A percentile compares a stretch with the other conserved stretches of the same genome.
Conservation (phyloP, 2,113 vertebrate genomes). For the Gorsachius goisagi region DNA sequence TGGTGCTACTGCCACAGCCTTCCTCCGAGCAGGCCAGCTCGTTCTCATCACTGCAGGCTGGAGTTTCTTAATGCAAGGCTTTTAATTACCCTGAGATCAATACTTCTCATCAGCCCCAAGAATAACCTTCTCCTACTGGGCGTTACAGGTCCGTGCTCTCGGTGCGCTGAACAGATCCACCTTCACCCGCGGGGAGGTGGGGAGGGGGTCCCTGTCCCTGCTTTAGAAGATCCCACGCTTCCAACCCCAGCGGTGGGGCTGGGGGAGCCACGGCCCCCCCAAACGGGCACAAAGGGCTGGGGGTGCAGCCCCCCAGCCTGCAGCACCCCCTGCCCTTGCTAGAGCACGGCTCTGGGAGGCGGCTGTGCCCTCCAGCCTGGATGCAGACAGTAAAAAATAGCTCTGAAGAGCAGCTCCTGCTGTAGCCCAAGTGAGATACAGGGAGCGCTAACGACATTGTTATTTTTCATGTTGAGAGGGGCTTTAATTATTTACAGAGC, state of each 20-base stretch:
- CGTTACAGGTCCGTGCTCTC: rapidly evolving
- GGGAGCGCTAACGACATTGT: rapidly evolving
- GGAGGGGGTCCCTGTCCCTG: neutral
- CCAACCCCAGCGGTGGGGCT: rapidly evolving
- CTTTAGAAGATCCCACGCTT: rapidly evolving
- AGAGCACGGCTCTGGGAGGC: rapidly evolving
- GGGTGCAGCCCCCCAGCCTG: neutral
- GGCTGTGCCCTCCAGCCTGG: neutral
- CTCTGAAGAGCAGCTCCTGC: neutral
- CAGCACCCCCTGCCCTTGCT: neutral
- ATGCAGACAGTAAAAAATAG: neutral
- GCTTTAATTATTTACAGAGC: neutral
- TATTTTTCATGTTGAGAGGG: neutral
- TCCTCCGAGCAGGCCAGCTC: neutral
- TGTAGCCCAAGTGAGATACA: neutral
- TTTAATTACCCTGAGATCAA: slow-evolving; percentile 6
- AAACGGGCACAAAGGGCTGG: neutral
- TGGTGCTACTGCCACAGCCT: neutral
- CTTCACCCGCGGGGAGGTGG: rapidly evolving
- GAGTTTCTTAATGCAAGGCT: neutral
- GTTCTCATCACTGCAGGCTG: neutral
- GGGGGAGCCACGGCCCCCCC: neutral
- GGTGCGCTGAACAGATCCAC: rapidly evolving
- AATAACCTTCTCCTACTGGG: neutral
- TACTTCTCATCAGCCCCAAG: neutral